Evolutionary conservation across 2,797 vertebrate genomes (phyloP).

Genomic region (Heliangelus exortis): DNA sequence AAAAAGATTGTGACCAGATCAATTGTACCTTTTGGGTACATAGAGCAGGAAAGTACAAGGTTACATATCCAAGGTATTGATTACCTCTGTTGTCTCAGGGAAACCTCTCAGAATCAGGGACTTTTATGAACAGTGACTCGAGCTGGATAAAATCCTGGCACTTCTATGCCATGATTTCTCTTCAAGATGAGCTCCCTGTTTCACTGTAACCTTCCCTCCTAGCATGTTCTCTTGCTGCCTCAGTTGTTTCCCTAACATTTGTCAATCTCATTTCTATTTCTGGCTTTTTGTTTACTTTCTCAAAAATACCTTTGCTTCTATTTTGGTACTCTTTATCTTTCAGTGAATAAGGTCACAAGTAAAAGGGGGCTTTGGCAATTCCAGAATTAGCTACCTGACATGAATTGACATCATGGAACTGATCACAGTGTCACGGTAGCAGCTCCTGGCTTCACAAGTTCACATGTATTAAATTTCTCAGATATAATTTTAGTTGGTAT

Average conservation of each 20-base stretch:
- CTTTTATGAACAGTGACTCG: background rate
- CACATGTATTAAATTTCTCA: background rate
- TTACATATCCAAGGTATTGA: background rate
- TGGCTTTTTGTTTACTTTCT: conserved; percentile 37
- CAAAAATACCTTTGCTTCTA: background rate
- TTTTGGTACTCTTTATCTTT: conserved; percentile 6
- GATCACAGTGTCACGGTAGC: background rate
- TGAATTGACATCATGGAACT: conserved; percentile 10
- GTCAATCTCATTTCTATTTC: background rate
- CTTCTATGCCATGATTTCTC: background rate
- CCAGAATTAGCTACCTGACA: background rate
- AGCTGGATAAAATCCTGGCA: background rate
- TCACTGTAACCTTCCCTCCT: background rate
- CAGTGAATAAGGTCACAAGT: conserved; percentile 28
- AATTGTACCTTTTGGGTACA: background rate
- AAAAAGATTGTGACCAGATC: background rate
- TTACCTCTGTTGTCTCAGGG: background rate
- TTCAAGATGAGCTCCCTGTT: background rate
- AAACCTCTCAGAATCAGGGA: background rate
- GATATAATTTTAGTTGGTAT: background rate
- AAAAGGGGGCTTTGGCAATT: conserved; percentile 13
- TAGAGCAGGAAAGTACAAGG: background rate
- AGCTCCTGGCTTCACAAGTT: background rate
- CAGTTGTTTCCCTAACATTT: background rate
- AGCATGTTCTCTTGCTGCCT: rapidly evolving